Evolutionary conservation across 1,140 invertebrate genomes (phyloP), one percentile per base, ranked within the genome.

Genomic region (Eriocheir sinensis): DNA sequence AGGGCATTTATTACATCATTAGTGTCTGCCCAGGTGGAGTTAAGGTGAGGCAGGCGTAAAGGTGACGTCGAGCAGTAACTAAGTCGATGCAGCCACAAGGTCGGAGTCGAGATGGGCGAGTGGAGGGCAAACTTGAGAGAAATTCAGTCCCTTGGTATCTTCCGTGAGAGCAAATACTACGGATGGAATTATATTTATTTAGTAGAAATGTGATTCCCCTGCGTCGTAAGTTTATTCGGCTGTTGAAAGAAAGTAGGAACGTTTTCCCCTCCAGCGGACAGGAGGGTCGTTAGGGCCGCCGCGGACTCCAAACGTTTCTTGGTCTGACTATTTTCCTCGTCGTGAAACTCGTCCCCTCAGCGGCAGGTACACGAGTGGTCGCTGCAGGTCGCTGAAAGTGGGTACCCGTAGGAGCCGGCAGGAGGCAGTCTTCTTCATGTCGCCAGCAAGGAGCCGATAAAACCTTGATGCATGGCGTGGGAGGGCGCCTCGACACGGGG

Each of bases 181-280:
- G 4, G 21, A n/a, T 72, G 21, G 9, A n/a, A 72, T 72, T n/a
- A 72, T 8, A n/a, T 72, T 21, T 72, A 72, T 72, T 72, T 27
- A 72, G 60, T 12, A 21, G 60, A 72, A 72, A 72, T 72, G n/a
- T 72, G 27, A 72, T 72, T 72, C 21, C 27, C 21, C 6, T 72
- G n/a, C 27, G 60, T 72, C 60, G 60, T 21, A 72, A 60, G 60
- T n/a, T 0, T 27, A 72, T 72, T 72, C 21, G 21, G 21, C 27
- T 72, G 60, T 21, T 72, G 60, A n/a, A 27, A 72, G 60, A 72
- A 72, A 72, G 60, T n/a, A n/a, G 17, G 60, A 72, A n/a, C 17
- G 60, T 72, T 72, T 72, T 72, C 60, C 48, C 60, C 60, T 72
- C 21, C 60, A 72, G 60, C 60, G 60, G 60, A 72, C 60, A 72